Conservation (phyloP, 1,140 invertebrate species). For the Ylistrum balloti region DNA sequence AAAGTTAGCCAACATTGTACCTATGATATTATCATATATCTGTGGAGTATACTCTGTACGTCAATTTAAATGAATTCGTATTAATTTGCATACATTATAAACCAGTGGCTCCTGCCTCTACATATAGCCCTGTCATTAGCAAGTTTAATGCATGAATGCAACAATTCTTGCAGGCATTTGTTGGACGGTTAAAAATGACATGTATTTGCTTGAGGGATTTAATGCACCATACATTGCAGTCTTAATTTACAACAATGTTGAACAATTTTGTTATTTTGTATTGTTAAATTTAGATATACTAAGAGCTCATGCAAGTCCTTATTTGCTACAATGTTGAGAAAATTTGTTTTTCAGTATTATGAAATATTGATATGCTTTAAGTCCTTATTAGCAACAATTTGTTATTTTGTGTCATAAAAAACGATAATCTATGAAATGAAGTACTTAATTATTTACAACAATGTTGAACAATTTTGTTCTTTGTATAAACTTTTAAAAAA, state of each 20-base stretch:
- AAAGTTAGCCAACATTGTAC: neutral
- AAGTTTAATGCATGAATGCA: neutral
- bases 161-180: neutral
- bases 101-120: neutral
- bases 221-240: constrained; percentile 23
- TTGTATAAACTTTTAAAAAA: no score
- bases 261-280: neutral
- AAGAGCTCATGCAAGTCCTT: no score
- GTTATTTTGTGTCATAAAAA: no score
- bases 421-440: no score
- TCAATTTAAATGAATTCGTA: constrained; percentile 23
- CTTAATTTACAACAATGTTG: neutral
- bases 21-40: neutral
- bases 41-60: neutral
- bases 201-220: constrained; percentile 13
- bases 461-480: neutral
- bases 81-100: constrained; percentile 20
- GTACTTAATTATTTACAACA: neutral
- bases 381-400: no score
- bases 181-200: neutral
- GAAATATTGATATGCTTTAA: no score
- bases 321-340: no score
- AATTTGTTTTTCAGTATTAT: no score
- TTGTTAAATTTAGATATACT: no score
- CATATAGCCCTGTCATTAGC: neutral